phyloP scores from a whole-genome alignment of 2,113 vertebrate species.

The Hystrix brachyura region DNA sequence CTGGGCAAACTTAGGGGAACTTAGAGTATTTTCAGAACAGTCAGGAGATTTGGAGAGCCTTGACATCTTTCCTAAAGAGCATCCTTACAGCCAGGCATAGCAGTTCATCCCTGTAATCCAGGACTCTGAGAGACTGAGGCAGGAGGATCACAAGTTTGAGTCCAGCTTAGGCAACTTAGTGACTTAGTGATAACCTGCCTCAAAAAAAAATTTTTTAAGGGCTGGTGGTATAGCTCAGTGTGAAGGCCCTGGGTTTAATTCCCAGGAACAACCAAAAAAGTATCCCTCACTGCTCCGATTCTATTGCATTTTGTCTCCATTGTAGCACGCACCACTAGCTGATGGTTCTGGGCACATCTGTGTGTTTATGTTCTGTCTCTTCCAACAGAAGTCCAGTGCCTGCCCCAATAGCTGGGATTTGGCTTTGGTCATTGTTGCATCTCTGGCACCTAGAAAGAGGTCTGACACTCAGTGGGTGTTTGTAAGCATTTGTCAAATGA shows the following conservation, averaged over 20 bases:
- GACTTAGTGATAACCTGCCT: background rate
- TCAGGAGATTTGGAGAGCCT: background rate
- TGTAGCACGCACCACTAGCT: accelerated
- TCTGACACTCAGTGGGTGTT: background rate
- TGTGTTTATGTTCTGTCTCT: background rate
- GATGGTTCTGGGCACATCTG: accelerated
- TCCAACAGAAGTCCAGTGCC: background rate
- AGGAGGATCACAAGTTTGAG: background rate
- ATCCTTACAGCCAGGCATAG: background rate
- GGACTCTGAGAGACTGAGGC: background rate
- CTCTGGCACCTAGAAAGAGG: background rate
- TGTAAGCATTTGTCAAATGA: background rate
- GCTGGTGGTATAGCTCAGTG: background rate
- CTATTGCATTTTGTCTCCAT: background rate
- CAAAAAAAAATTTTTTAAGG: background rate
- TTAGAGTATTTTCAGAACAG: background rate
- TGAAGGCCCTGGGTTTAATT: background rate
- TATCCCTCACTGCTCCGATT: too few species aligned
- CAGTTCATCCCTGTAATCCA: background rate
- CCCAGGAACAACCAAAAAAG: background rate
- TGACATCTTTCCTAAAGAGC: background rate
- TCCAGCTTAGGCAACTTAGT: background rate
- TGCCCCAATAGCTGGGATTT: background rate
- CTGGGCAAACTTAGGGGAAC: background rate
- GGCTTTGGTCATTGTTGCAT: background rate